Evolutionary conservation across 2,113 vertebrate species (phyloP).

Genomic region (Atherinomorus stipes): DNA sequence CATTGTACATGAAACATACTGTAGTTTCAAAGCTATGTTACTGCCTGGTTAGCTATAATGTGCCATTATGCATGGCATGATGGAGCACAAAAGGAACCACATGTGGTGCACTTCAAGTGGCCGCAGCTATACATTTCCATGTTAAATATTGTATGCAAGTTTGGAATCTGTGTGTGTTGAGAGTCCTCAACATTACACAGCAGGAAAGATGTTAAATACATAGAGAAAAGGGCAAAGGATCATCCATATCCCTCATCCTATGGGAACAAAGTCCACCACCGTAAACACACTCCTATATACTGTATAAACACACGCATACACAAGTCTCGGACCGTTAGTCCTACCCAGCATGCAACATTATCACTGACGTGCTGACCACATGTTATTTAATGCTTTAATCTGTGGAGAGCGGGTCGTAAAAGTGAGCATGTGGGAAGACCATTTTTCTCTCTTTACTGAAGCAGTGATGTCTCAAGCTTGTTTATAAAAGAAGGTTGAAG

Average conservation of each 20-base stretch:
- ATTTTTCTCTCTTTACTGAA: neutral
- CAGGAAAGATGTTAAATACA: conserved; percentile 42
- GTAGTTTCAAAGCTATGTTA: conserved; percentile 70
- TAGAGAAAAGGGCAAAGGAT: conserved; percentile 62
- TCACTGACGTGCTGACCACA: conserved; percentile 21
- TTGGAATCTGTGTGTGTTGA: conserved; percentile 21
- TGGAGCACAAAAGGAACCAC: conserved; percentile 71
- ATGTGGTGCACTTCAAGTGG: conserved; percentile 67
- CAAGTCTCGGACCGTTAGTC: neutral
- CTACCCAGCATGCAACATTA: neutral
- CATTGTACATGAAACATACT: conserved; percentile 67
- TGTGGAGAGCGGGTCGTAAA: conserved; percentile 23
- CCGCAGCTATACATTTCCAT: conserved; percentile 73
- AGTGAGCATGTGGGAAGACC: conserved; percentile 11
- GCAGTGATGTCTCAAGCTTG: conserved; percentile 17
- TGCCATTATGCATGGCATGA: conserved; percentile 72
- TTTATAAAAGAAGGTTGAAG: conserved; percentile 38
- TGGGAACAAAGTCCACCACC: conserved; percentile 34
- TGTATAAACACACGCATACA: neutral
- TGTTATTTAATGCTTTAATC: conserved; percentile 50
- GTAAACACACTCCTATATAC: conserved; percentile 4
- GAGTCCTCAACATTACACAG: conserved; percentile 37
- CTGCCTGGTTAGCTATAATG: conserved; percentile 75
- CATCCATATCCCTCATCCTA: conserved; percentile 69
- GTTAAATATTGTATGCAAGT: conserved; percentile 59